These are phyloP conservation scores for Calonectris borealis DNA, from an alignment of 2,113 vertebrate species.

Conservation along the genomic window DNA sequence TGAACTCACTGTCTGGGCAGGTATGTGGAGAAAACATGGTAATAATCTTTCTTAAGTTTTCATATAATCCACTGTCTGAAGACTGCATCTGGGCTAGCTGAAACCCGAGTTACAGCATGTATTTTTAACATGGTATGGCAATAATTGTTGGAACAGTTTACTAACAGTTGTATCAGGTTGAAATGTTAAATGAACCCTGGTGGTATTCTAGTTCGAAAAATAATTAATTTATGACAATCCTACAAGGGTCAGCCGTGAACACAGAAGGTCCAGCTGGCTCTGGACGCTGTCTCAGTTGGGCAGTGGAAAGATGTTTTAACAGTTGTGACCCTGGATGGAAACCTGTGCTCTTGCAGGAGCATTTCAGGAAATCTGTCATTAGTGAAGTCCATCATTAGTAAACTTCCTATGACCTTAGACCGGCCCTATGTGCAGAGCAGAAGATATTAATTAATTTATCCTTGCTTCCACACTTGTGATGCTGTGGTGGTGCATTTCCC, in stretches of 20 bases:
- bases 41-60: neutral
- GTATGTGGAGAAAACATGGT: neutral
- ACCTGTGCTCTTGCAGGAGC: neutral
- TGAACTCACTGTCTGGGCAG: neutral
- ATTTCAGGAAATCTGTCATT: neutral
- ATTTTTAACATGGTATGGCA: neutral
- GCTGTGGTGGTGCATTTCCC: too few species aligned
- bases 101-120: accelerated
- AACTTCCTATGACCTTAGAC: neutral
- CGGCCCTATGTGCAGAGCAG: neutral
- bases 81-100: neutral
- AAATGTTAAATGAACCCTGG: neutral
- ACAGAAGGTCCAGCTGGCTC: neutral
- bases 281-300: neutral
- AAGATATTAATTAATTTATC: neutral
- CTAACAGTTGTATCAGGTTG: neutral
- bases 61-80: neutral
- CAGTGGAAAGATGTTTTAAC: neutral
- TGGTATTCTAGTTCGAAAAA: neutral
- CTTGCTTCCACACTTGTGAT: neutral
- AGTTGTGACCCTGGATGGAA: neutral
- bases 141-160: neutral
- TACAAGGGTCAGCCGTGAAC: conserved; percentile 32
- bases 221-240: neutral
- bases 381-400: neutral